Conservation (phyloP, 2,797 vertebrate genomes). For the Leuciscus waleckii region DNA sequence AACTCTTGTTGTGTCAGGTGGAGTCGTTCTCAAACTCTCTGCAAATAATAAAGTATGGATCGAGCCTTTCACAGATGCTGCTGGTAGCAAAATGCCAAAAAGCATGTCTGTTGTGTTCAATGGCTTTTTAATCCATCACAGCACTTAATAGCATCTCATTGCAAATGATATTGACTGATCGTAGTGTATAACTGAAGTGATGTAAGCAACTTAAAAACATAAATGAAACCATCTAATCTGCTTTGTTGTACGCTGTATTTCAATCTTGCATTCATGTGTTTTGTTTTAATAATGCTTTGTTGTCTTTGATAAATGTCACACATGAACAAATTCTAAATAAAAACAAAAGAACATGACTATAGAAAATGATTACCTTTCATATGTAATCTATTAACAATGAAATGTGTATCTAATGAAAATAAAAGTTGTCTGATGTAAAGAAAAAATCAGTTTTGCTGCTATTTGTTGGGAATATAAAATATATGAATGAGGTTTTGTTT, state of each 20-base stretch:
- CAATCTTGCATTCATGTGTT: background rate
- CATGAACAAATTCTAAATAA: constrained; percentile 28
- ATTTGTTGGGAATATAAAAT: background rate
- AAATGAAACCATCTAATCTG: background rate
- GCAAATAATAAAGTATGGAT: constrained; percentile 75
- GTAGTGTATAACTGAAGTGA: background rate
- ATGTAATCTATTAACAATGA: background rate
- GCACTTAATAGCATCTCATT: background rate
- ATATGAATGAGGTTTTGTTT: background rate
- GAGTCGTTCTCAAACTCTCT: constrained; percentile 67
- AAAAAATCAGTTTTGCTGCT: background rate
- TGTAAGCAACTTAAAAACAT: background rate
- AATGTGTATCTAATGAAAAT: background rate
- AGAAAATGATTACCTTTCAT: background rate
- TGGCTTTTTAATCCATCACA: constrained; percentile 65
- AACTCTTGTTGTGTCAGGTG: constrained; percentile 80
- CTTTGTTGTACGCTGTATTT: background rate
- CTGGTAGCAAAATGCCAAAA: constrained; percentile 70
- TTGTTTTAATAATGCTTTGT: background rate
- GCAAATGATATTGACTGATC: background rate
- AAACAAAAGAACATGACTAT: background rate
- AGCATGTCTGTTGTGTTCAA: constrained; percentile 73
- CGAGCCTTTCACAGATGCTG: constrained; percentile 45
- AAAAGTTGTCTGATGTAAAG: background rate
- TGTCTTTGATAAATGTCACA: background rate